phyloP scores from a whole-genome alignment of 2,888 invertebrate species.

The Chorisops tibialis region DNA sequence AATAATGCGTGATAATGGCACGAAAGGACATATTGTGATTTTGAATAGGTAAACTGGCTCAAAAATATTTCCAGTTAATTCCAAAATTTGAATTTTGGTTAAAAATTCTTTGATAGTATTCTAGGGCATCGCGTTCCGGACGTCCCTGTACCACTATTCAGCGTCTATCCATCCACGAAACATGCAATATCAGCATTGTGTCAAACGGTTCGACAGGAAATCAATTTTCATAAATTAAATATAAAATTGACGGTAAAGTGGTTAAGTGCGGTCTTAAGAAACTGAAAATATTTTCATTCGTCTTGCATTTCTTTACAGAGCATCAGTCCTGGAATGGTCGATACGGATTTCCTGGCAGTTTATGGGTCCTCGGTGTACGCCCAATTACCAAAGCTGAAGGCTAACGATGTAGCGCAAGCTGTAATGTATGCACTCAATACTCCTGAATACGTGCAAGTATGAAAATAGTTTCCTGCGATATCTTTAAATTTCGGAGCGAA shows the following conservation, averaged over 20 bases:
- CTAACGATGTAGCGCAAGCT: constrained; percentile 62
- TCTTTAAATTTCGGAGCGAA: constrained; percentile 2
- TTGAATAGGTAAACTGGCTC: constrained; percentile 61
- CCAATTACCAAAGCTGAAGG: constrained; percentile 52
- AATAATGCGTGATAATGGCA: constrained; percentile 54
- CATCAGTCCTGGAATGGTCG: constrained; percentile 62
- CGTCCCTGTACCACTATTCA: constrained; percentile 54
- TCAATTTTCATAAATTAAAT: constrained; percentile 53
- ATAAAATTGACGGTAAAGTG: constrained; percentile 49
- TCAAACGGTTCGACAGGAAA: constrained; percentile 59
- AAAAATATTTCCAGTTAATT: too few relatives aligned
- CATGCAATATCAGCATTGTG: constrained; percentile 58
- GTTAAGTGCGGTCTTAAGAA: background rate
- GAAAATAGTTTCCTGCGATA: background rate
- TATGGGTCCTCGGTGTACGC: constrained; percentile 46
- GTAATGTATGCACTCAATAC: constrained; percentile 61
- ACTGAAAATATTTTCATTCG: constrained; percentile 13
- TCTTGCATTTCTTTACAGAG: constrained; percentile 51
- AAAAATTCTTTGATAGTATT: constrained; percentile 46
- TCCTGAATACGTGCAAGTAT: constrained; percentile 60
- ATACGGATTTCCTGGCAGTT: constrained; percentile 55
- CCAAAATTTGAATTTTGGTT: too few relatives aligned
- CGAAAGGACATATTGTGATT: constrained; percentile 60
- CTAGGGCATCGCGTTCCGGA: constrained; percentile 54
- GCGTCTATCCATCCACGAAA: constrained; percentile 60